Percentiles rank a stretch among this genome's conserved stretches.
These are phyloP conservation scores for Polymixis lichenea DNA, from an alignment of 2,888 invertebrate species.

Conservation along the genomic window DNA sequence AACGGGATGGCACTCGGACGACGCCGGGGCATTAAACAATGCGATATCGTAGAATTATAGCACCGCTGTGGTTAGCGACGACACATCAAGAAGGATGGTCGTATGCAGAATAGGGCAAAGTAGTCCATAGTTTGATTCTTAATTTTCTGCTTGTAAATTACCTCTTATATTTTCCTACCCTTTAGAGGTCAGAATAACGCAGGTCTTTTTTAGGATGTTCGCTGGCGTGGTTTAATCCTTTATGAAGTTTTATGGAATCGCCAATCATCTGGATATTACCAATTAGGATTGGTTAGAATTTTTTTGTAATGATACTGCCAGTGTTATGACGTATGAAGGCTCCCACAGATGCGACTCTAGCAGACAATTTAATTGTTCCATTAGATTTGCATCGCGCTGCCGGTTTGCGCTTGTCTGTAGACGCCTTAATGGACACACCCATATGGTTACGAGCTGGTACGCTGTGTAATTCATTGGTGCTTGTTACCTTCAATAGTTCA, in stretches of 20 bases:
- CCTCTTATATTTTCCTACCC: neutral
- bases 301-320: neutral
- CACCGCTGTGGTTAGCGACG: constrained; percentile 68
- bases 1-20: constrained; percentile 64
- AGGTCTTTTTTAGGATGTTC: neutral
- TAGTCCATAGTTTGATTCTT: neutral
- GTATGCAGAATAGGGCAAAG: constrained; percentile 49
- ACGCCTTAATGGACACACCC: neutral
- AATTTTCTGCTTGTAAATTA: neutral
- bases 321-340: neutral
- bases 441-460: neutral
- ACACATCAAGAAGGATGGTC: constrained; percentile 66
- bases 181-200: neutral
- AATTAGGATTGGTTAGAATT: neutral
- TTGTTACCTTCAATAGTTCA: neutral
- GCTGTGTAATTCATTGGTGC: neutral
- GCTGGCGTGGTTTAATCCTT: neutral
- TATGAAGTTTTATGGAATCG: neutral
- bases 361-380: no score
- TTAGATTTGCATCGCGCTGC: no score
- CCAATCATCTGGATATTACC: neutral
- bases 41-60: constrained; percentile 78
- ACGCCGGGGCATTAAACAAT: constrained; percentile 71
- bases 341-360: no score
- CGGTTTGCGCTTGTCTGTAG: no score